These are phyloP conservation scores for Drosophila nebulosa DNA, from an alignment of 1,140 invertebrate species.

Conservation along the genomic window DNA sequence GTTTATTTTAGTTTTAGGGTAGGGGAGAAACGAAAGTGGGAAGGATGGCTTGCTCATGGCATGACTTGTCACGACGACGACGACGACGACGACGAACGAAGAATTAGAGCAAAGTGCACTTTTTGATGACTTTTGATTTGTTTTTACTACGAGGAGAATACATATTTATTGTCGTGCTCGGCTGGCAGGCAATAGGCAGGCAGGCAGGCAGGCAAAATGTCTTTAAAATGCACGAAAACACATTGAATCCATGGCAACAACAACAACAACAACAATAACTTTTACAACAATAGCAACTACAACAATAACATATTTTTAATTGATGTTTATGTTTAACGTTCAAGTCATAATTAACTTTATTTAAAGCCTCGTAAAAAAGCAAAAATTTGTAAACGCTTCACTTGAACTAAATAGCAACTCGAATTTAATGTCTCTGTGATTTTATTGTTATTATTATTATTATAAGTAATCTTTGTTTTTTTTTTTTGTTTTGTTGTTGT, in stretches of 20 bases:
- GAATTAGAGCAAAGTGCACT: slow-evolving; percentile 77
- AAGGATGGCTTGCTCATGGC: no score
- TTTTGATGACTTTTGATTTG: slow-evolving; percentile 79
- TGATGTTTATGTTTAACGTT: slow-evolving; percentile 78
- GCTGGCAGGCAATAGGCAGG: not conserved
- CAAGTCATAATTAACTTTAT: slow-evolving; percentile 75
- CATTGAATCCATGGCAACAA: slow-evolving; percentile 54
- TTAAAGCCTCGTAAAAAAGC: slow-evolving; percentile 69
- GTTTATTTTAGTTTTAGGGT: slow-evolving; percentile 10
- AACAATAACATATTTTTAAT: slow-evolving; percentile 60
- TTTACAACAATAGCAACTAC: slow-evolving; percentile 22
- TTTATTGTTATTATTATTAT: slow-evolving; percentile 25
- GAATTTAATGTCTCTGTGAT: not conserved
- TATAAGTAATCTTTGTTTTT: slow-evolving; percentile 7
- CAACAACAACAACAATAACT: slow-evolving; percentile 26
- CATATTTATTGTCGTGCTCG: slow-evolving; percentile 66
- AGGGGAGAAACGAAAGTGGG: no score
- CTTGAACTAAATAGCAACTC: slow-evolving; percentile 43
- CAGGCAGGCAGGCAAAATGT: slow-evolving; percentile 17
- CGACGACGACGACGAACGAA: slow-evolving; percentile 20
- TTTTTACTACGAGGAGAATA: slow-evolving; percentile 68
- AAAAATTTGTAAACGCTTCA: slow-evolving; percentile 71
- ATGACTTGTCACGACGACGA: slow-evolving; percentile 60
- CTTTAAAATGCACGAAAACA: slow-evolving; percentile 75
- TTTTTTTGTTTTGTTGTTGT: not conserved